These are phyloP conservation scores for Cheilosia vernalis DNA, from an alignment of 2,888 invertebrate species.

Conservation along the genomic window DNA sequence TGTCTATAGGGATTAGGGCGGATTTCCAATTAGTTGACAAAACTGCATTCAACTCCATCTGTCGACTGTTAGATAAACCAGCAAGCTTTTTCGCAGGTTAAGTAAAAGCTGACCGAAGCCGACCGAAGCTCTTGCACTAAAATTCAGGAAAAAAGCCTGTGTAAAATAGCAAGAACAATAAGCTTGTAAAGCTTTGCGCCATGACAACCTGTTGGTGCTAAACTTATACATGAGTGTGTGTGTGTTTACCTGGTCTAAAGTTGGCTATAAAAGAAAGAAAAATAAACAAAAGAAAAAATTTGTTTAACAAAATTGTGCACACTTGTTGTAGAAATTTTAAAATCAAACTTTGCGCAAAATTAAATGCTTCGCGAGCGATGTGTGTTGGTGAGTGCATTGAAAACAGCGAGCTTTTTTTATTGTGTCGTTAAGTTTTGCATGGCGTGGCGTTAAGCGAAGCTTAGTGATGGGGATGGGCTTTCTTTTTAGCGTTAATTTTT, in stretches of 20 bases:
- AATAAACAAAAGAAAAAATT: conserved; percentile 10
- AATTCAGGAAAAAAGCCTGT: not conserved
- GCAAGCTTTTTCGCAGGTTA: not conserved
- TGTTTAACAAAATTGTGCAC: conserved; percentile 3
- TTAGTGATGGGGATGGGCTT: too few species aligned
- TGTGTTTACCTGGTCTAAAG: conserved; percentile 65
- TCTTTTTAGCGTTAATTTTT: too few species aligned
- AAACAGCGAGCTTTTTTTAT: too few species aligned
- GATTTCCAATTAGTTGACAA: not conserved
- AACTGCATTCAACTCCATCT: conserved; percentile 22
- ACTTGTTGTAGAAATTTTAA: not conserved
- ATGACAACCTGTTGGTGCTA: conserved; percentile 41
- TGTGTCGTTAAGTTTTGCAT: too few species aligned
- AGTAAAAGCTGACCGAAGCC: not conserved
- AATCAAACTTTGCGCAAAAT: too few species aligned
- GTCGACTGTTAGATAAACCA: conserved; percentile 9
- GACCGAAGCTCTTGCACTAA: not conserved
- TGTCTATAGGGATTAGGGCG: not conserved
- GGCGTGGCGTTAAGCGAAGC: too few species aligned
- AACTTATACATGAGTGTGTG: not conserved
- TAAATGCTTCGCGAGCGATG: too few species aligned
- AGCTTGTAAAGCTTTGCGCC: conserved; percentile 9
- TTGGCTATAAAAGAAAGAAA: conserved; percentile 56
- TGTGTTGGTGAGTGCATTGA: too few species aligned
- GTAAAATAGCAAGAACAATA: not conserved